These are phyloP conservation scores for Cyanocitta stelleri DNA, from an alignment of 2,113 vertebrate genomes.

Conservation along the genomic window DNA sequence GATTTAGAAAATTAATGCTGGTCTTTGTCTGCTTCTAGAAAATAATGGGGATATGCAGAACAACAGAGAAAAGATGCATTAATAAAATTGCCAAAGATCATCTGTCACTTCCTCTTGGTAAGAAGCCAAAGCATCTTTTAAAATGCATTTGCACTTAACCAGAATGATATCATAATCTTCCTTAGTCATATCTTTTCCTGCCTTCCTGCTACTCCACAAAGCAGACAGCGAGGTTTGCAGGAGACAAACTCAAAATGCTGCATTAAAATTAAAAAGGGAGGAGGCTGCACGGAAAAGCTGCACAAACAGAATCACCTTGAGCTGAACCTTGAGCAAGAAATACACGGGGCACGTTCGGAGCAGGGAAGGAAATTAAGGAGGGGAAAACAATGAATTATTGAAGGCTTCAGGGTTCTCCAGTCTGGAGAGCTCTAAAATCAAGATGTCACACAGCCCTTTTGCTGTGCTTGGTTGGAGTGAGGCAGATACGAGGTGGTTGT, in stretches of 20 bases:
- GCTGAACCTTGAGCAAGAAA: conserved; percentile 48
- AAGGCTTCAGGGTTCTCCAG: conserved; percentile 21
- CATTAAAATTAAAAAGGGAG: conserved; percentile 51
- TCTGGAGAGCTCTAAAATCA: conserved; percentile 6
- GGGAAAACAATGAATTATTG: conserved; percentile 44
- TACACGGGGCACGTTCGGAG: neutral
- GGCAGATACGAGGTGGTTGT: neutral
- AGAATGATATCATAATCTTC: conserved; percentile 59
- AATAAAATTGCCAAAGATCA: conserved; percentile 43
- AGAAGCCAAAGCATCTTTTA: conserved; percentile 41
- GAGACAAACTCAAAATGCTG: conserved; percentile 12
- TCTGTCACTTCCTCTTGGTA: conserved; percentile 47
- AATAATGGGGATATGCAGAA: neutral
- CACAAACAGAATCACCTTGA: conserved; percentile 49
- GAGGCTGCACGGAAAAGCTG: conserved; percentile 1
- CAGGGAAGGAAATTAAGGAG: conserved; percentile 31
- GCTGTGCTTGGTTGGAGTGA: neutral
- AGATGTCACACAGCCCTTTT: neutral
- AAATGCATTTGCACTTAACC: conserved; percentile 55
- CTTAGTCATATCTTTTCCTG: conserved; percentile 57
- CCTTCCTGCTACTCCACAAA: conserved; percentile 36
- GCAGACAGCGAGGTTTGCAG: conserved; percentile 41
- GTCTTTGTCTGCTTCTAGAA: neutral
- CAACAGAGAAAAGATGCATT: conserved; percentile 19
- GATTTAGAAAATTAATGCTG: neutral